Percentiles rank a stretch among this genome's conserved stretches.
These are phyloP conservation scores for Microctonus brassicae DNA, from an alignment of 2,888 invertebrate species.

Conservation along the genomic window DNA sequence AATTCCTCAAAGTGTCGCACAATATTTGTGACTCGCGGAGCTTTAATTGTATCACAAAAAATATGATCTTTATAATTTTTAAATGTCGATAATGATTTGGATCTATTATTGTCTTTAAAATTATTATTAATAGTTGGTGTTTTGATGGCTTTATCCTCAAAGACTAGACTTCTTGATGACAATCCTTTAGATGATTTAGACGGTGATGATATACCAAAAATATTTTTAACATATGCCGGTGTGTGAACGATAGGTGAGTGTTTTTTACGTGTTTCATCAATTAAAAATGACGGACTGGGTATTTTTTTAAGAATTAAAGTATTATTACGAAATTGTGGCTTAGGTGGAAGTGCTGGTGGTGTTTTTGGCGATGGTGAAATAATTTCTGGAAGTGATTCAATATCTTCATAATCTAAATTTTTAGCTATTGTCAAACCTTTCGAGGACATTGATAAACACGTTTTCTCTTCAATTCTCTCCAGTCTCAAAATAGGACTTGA, in stretches of 20 bases:
- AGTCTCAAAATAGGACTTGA: constrained; percentile 55
- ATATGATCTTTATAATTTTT: constrained; percentile 10
- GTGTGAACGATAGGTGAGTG: constrained; percentile 40
- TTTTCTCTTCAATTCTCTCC: constrained; percentile 65
- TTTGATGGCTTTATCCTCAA: constrained; percentile 54
- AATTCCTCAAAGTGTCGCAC: constrained; percentile 68
- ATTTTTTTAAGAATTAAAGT: constrained; percentile 65
- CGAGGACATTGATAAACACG: constrained; percentile 63
- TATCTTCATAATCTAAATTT: constrained; percentile 67
- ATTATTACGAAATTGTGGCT: constrained; percentile 72
- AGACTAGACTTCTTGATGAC: constrained; percentile 54
- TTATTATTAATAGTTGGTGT: constrained; percentile 30
- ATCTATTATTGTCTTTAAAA: constrained; percentile 8
- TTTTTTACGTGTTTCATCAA: constrained; percentile 63
- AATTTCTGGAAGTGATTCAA: constrained; percentile 64
- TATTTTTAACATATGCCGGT: constrained; percentile 31
- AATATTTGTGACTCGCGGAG: constrained; percentile 62
- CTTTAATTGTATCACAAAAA: constrained; percentile 7
- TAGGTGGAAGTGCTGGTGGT: constrained; percentile 81
- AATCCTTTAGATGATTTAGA: constrained; percentile 36
- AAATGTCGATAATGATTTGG: not conserved
- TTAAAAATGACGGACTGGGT: constrained; percentile 67
- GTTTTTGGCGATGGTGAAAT: constrained; percentile 69
- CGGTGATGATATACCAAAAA: constrained; percentile 48
- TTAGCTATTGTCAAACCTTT: constrained; percentile 66